Evolutionary conservation across 64 coral and sea anemone genomes (phyloP), one percentile per base, ranked within the genome.

Genomic region (Orbicella faveolata): DNA sequence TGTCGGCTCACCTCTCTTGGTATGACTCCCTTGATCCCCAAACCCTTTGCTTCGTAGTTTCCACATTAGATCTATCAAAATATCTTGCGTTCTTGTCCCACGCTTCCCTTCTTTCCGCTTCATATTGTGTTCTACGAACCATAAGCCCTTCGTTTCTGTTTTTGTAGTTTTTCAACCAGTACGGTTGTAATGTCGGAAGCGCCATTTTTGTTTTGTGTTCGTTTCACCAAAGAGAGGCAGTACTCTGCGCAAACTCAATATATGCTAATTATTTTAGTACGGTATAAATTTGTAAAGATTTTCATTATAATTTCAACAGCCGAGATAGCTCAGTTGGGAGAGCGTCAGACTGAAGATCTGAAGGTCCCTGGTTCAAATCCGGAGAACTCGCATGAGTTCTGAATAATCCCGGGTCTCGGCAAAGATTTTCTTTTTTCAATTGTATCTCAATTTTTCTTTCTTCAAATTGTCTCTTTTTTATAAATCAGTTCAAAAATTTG

Each of bases 251-350:
- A 70, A 23, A n/a, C 67, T 23, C 67, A 11, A 23, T 70, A 11
- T 0, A 5, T 11, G 25, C n/a, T 2, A 25, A 70, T 70, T 70
- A 70, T 70, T 70, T 70, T 6, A 11, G 9, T n/a, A 4, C 30
- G 21, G 9, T 9, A 25, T 70, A 70, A 11, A 26, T 9, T n/a
- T 30, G 7, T 3, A 11, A 70, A 87, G 79, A 73, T 79, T 79
- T 92, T 79, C 25, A 0, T 1, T 0, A 0, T 0, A 6, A 0
- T 37, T 9, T 19, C 54, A 93, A 36, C 87, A 52, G 95, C 95
- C 95, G 95, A 97, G 89, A 94, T 97, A 97, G 95, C 95, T 97
- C 95, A 97, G 95, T 97, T 97, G 95, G 95, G 95, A 97, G 95
- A 97, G 95, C 95, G 95, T 94, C 92, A 97, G 95, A 94, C 95